These are phyloP conservation scores for Geococcyx californianus DNA, from an alignment of 2,113 vertebrate genomes.

Conservation along the genomic window DNA sequence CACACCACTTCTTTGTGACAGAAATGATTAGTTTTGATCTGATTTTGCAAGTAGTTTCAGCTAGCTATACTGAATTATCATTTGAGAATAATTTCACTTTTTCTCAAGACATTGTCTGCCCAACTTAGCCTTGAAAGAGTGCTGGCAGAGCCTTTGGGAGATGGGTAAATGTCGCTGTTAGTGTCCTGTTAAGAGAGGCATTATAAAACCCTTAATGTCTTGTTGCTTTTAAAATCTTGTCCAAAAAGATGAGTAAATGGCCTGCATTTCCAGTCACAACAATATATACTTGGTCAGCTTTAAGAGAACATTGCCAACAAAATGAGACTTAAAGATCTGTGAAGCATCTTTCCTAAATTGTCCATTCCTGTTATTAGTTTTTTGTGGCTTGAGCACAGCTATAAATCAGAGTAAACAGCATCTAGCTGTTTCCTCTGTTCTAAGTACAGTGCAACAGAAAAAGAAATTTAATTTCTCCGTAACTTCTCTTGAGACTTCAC, in stretches of 20 bases:
- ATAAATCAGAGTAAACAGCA: constrained; percentile 60
- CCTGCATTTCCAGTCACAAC: not conserved
- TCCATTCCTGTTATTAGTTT: not conserved
- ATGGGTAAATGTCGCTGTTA: not conserved
- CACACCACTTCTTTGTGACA: not conserved
- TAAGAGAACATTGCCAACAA: not conserved
- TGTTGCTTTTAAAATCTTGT: not conserved
- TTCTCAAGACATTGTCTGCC: not conserved
- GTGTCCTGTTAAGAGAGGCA: not conserved
- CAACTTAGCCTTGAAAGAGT: not conserved
- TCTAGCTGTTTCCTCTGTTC: not conserved
- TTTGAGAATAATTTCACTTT: not conserved
- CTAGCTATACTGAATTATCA: not conserved
- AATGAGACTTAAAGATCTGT: not conserved
- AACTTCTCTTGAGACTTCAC: constrained; percentile 47
- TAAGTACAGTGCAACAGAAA: constrained; percentile 29
- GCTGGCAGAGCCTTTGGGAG: not conserved
- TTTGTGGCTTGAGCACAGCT: constrained; percentile 12
- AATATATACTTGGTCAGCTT: not conserved
- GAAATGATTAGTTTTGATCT: not conserved
- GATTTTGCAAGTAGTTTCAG: not conserved
- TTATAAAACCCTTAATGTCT: not conserved
- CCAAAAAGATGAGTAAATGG: not conserved
- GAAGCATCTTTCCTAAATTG: not conserved
- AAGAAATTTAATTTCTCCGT: constrained; percentile 65